phyloP scores from a whole-genome alignment of 2,888 invertebrate species.

The Hedya salicella region DNA sequence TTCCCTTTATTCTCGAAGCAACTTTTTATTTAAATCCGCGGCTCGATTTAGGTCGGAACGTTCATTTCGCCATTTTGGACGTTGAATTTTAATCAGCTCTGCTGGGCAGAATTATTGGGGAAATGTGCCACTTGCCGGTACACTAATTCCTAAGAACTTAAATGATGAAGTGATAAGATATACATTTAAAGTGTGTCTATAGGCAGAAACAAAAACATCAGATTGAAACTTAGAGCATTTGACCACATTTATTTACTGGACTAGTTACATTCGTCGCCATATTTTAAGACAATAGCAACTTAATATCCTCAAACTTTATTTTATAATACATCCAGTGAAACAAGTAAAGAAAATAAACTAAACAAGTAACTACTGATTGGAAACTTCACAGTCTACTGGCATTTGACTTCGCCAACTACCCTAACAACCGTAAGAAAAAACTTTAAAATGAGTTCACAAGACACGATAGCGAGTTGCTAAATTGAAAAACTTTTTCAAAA shows the following conservation, averaged over 20 bases:
- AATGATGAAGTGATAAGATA: neutral
- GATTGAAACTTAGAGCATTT: too few species aligned
- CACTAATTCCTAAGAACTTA: conserved; percentile 27
- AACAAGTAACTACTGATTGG: conserved; percentile 3
- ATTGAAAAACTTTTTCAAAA: conserved; percentile 40
- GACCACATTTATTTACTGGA: too few species aligned
- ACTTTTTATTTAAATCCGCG: conserved; percentile 50
- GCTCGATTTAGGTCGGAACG: conserved; percentile 50
- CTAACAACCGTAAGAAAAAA: conserved; percentile 28
- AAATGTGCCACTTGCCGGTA: conserved; percentile 21
- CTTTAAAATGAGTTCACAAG: conserved; percentile 38
- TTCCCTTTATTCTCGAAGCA: conserved; percentile 44
- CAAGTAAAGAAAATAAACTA: neutral
- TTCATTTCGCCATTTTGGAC: conserved; percentile 51
- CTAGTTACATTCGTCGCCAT: too few species aligned
- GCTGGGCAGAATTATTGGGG: conserved; percentile 26
- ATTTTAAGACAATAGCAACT: too few species aligned
- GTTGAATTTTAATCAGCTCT: conserved; percentile 52
- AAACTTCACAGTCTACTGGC: conserved; percentile 9
- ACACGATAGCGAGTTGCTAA: conserved; percentile 34
- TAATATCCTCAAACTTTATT: too few species aligned
- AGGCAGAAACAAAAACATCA: too few species aligned
- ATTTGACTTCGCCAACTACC: conserved; percentile 27
- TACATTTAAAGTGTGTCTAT: too few species aligned
- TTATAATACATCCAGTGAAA: too few species aligned